Evolutionary conservation across 1,140 invertebrate genomes (phyloP).

Genomic region (Eubasilissa regina): DNA sequence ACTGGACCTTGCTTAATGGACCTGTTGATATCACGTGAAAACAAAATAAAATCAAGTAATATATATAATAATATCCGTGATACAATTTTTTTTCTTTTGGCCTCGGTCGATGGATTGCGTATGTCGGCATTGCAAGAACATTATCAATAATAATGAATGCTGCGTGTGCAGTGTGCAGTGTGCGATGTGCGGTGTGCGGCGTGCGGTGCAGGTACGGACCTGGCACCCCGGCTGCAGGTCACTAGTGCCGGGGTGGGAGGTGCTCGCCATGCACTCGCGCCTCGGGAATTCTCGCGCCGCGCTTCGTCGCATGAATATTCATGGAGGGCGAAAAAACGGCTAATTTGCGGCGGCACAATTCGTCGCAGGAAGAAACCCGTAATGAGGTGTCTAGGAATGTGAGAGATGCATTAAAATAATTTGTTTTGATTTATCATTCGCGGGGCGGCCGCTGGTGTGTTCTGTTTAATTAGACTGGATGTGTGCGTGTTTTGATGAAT

Average conservation of each 20-base stretch:
- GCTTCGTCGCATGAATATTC: slow-evolving; percentile 42
- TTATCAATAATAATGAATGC: no score
- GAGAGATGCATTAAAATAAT: slow-evolving; percentile 50
- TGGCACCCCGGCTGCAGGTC: background rate
- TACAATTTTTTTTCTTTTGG: no score
- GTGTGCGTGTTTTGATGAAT: slow-evolving; percentile 57
- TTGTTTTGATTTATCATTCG: slow-evolving; percentile 58
- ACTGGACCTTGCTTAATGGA: no score
- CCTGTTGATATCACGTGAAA: no score
- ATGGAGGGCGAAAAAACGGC: slow-evolving; percentile 43
- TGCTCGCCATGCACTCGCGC: background rate
- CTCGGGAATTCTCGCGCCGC: background rate
- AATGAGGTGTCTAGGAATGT: slow-evolving; percentile 53
- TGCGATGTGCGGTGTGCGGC: no score
- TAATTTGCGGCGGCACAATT: slow-evolving; percentile 41
- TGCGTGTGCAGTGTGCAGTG: no score
- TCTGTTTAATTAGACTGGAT: slow-evolving; percentile 53
- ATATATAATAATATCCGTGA: no score
- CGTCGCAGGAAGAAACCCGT: slow-evolving; percentile 39
- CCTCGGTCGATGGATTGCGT: no score
- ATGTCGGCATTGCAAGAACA: no score
- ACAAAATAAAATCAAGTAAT: no score
- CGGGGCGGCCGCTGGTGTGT: slow-evolving; percentile 33
- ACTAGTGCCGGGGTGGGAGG: background rate
- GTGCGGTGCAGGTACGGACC: background rate